Base-by-base conservation (phyloP, 2,797 vertebrate species). In the Amphiprion clarkii region DNA sequence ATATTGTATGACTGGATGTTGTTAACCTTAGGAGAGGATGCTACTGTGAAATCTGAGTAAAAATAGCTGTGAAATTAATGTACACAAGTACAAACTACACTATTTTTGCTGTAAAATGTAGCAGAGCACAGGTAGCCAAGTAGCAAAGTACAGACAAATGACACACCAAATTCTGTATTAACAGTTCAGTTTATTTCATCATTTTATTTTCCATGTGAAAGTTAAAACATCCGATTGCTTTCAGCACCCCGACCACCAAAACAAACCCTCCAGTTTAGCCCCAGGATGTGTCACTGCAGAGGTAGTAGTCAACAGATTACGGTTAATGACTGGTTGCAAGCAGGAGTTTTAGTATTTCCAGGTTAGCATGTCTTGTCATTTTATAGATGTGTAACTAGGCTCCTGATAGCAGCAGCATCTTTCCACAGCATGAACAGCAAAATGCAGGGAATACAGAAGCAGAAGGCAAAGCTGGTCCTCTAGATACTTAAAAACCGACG, bases 381-480 rank as follows among this genome's bases (percentile, higher is more conserved):
- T 31, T 21, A 39, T 4, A 29, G 48, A 36, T 67, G 17, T 66
- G 6, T 51, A 13, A 52, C 13, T 46, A 46, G 1, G 1, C 6
- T 19, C 16, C 1, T 17, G 2, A 42, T 31, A 72, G 61, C 64
- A 76, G 76, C 59, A 66, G 5, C 8, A 11, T 36, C 40, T 73
- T 74, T 67, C 12, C 40, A 59, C 36, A 74, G 58, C 61, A 71
- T 59, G 6, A 39, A 58, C 31, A 68, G 48, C 48, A 44, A 42
- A n/a, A 25, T 54, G 64, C 55, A 39, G 39, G 2, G 63, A 33
- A 19, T 11, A 59, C 33, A 55, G 48, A 69, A 48, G 60, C 53
- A 6, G 23, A 81, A 73, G 74, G 63, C 53, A 75, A 79, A 71
- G 51, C 71, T 71, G 79, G 75, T 82, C 54, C 68, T 78, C 57